Percentiles rank a stretch among this genome's conserved stretches.
Evolutionary conservation across 1,140 invertebrate species (phyloP).

Genomic region (Bombus waltoni): DNA sequence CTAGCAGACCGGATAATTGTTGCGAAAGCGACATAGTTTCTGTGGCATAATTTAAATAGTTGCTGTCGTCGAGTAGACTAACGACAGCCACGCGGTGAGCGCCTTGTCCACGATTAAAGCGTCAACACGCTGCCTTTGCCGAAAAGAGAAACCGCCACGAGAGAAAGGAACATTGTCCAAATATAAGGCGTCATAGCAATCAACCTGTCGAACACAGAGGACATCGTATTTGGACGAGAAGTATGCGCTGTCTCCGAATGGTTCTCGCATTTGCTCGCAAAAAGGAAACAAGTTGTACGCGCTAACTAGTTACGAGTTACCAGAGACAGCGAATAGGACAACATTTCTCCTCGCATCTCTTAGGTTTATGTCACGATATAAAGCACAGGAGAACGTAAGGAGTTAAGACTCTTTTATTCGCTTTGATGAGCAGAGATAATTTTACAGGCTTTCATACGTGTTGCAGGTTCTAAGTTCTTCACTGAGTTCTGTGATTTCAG

Average conservation of each 20-base stretch:
- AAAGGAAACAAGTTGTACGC: slow-evolving; percentile 23
- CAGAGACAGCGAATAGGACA: neutral
- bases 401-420: neutral
- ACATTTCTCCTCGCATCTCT: neutral
- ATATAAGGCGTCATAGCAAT: slow-evolving; percentile 23
- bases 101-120: slow-evolving; percentile 12
- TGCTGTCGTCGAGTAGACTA: slow-evolving; percentile 58
- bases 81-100: slow-evolving; percentile 25
- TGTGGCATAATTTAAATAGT: slow-evolving; percentile 65
- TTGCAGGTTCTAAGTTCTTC: no score
- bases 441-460: no score
- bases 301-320: neutral
- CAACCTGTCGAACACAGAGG: neutral
- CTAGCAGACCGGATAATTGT: slow-evolving; percentile 63
- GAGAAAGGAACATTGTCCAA: slow-evolving; percentile 58
- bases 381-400: neutral
- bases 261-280: slow-evolving; percentile 1
- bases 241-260: neutral
- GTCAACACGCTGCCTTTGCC: slow-evolving; percentile 19
- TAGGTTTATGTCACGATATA: neutral
- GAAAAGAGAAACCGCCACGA: slow-evolving; percentile 50
- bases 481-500: no score
- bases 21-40: slow-evolving; percentile 70
- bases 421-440: no score
- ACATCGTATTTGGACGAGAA: slow-evolving; percentile 17